Evolutionary conservation across 2,888 invertebrate genomes (phyloP).

Genomic region (Ectobius pallidus): DNA sequence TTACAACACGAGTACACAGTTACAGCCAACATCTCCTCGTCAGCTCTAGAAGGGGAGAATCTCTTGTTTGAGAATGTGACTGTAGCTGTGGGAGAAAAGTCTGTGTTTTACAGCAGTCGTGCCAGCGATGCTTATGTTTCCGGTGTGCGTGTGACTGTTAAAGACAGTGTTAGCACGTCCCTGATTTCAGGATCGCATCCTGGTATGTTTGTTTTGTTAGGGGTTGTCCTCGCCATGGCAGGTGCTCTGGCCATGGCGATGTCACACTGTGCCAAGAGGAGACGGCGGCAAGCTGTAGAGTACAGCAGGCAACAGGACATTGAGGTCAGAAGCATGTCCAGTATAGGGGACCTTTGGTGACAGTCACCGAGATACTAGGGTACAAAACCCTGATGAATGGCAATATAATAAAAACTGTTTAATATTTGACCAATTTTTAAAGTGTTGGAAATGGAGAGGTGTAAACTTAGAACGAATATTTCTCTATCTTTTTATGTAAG

Average conservation of each 20-base stretch:
- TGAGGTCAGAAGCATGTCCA: slow-evolving; percentile 65
- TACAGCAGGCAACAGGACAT: slow-evolving; percentile 56
- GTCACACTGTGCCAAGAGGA: slow-evolving; percentile 52
- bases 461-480: no score
- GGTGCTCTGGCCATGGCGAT: slow-evolving; percentile 59
- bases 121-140: slow-evolving; percentile 39
- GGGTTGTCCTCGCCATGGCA: slow-evolving; percentile 62
- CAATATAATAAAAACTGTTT: no score
- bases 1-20: no score
- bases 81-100: slow-evolving; percentile 3
- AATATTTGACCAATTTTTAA: no score
- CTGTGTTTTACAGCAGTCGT: slow-evolving; percentile 27
- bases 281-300: slow-evolving; percentile 36
- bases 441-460: no score
- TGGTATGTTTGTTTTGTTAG: slow-evolving; percentile 62
- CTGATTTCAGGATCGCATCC: slow-evolving; percentile 54
- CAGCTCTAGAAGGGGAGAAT: not conserved
- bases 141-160: slow-evolving; percentile 56
- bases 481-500: no score
- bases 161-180: slow-evolving; percentile 53
- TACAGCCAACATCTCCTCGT: not conserved
- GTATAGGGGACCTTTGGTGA: slow-evolving; percentile 75
- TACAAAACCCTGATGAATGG: not conserved
- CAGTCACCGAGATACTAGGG: slow-evolving; percentile 46
- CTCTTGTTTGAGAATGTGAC: slow-evolving; percentile 16